phyloP scores from a whole-genome alignment of 2,113 vertebrate genomes.

The Centropus unirufus region DNA sequence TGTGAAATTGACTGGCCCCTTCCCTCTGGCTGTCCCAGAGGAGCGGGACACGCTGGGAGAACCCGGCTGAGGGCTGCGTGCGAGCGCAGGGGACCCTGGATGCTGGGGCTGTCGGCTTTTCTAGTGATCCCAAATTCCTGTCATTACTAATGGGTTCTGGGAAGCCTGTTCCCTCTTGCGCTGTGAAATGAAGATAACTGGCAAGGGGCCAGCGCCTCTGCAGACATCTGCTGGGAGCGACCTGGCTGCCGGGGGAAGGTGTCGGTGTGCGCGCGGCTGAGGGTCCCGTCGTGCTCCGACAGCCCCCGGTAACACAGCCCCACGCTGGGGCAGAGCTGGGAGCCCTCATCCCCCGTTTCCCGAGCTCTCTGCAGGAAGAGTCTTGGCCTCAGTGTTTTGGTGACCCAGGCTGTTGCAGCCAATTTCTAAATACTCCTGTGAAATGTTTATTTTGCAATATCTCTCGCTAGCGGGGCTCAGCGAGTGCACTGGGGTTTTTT shows the following conservation, averaged over 20 bases:
- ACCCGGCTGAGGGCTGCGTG: not conserved
- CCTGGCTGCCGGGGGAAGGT: not conserved
- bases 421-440: slow-evolving; percentile 18
- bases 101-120: not conserved
- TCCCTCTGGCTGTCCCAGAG: too few relatives aligned
- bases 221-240: not conserved
- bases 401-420: slow-evolving; percentile 38
- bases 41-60: not conserved
- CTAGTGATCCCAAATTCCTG: not conserved
- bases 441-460: slow-evolving; percentile 48
- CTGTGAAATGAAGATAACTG: not conserved
- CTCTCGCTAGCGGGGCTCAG: not conserved
- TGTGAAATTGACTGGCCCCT: not conserved
- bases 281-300: not conserved
- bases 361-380: not conserved
- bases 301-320: not conserved
- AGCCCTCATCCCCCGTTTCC: not conserved
- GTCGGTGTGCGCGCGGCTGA: rapidly evolving
- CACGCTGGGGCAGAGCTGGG: not conserved
- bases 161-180: not conserved
- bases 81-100: rapidly evolving
- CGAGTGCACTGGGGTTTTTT: rapidly evolving
- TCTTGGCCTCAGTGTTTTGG: not conserved
- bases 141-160: not conserved
- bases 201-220: not conserved